Evolutionary conservation across 2,797 vertebrate species (phyloP).

Genomic region (Cuculus canorus): DNA sequence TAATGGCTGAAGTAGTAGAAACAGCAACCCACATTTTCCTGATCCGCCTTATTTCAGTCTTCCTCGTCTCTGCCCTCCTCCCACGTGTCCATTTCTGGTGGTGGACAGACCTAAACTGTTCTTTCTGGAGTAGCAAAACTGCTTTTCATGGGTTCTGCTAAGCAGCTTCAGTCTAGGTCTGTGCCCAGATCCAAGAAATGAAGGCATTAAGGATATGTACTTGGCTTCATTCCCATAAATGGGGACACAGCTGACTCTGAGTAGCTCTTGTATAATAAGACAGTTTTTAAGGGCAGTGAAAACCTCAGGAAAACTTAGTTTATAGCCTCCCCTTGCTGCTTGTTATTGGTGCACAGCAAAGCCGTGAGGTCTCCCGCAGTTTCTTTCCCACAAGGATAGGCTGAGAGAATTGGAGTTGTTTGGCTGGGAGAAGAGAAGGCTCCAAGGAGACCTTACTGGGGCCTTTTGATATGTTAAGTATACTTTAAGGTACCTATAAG

Average conservation of each 20-base stretch:
- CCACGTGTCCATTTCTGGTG: not conserved
- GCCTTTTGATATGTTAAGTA: not conserved
- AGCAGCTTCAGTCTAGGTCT: not conserved
- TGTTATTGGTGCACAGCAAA: not conserved
- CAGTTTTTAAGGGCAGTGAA: not conserved
- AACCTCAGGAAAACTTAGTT: not conserved
- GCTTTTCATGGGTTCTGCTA: not conserved
- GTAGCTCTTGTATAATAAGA: not conserved
- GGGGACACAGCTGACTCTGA: not conserved
- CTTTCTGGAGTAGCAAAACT: not conserved
- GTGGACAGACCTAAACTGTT: not conserved
- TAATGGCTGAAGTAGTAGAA: not conserved
- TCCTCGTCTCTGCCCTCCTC: not conserved
- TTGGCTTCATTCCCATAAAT: not conserved
- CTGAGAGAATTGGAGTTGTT: not conserved
- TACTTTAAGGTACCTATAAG: not conserved
- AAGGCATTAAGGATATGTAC: not conserved
- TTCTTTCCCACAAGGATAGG: not conserved
- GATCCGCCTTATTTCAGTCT: not conserved
- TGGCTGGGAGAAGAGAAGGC: not conserved
- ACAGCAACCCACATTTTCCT: not conserved
- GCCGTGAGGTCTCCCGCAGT: not conserved
- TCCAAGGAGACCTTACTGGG: fast-evolving
- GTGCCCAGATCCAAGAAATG: not conserved
- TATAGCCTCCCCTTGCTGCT: not conserved